These are phyloP conservation scores for Hyperoplus lanceolatus DNA, from an alignment of 2,797 vertebrate species.

Conservation along the genomic window DNA sequence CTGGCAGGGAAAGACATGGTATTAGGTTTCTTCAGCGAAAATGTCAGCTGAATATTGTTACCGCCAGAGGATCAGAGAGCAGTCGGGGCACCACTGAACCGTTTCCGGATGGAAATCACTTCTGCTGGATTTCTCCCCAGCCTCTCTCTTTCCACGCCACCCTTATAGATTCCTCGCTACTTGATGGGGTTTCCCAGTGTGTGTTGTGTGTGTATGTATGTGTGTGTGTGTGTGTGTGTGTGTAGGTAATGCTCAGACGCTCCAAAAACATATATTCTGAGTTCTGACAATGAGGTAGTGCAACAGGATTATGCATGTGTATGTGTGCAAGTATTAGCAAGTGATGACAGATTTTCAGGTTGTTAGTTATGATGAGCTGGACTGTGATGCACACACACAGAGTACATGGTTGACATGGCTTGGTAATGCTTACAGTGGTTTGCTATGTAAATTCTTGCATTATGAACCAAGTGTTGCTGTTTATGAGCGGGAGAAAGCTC, in stretches of 20 bases:
- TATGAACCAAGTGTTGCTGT: conserved; percentile 56
- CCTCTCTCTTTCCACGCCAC: conserved; percentile 55
- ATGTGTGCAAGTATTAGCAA: conserved; percentile 23
- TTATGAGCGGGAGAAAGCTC: conserved; percentile 20
- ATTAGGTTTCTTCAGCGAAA: conserved; percentile 72
- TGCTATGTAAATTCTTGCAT: conserved; percentile 54
- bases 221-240: neutral
- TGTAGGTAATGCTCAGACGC: conserved; percentile 4
- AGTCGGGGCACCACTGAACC: conserved; percentile 66
- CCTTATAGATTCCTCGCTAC: conserved; percentile 45
- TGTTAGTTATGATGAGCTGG: conserved; percentile 20
- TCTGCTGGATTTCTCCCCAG: conserved; percentile 50
- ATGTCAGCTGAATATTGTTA: conserved; percentile 79
- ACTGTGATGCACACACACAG: conserved; percentile 15
- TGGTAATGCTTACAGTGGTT: conserved; percentile 35
- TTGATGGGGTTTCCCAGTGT: conserved; percentile 45
- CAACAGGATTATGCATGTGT: conserved; percentile 30
- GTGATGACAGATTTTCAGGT: conserved; percentile 33
- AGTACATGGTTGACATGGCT: neutral
- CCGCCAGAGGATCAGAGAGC: conserved; percentile 74
- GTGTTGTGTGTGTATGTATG: conserved; percentile 5
- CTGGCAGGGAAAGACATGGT: conserved; percentile 54
- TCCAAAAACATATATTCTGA: conserved; percentile 47
- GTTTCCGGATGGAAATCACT: conserved; percentile 71
- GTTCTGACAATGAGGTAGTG: conserved; percentile 46